Conservation (phyloP, 2,888 invertebrate genomes). For the Stenchaetothrips biformis region DNA sequence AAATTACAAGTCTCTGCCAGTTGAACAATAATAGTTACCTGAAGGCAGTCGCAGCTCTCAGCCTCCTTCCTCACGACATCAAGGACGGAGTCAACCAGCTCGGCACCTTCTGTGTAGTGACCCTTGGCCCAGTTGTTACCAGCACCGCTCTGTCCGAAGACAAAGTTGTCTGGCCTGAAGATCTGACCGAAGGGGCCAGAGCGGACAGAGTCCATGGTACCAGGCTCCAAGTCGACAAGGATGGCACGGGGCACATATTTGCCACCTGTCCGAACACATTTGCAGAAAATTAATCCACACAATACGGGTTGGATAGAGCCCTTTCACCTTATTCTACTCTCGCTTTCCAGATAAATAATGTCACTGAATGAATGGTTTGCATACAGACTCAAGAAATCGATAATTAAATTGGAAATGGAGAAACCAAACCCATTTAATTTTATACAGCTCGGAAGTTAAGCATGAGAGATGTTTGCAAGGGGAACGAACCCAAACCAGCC, state of each 20-base stretch:
- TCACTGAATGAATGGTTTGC: not conserved
- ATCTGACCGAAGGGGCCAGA: conserved; percentile 64
- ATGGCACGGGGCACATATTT: conserved; percentile 64
- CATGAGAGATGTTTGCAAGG: not conserved
- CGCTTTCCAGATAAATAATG: not conserved
- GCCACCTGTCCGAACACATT: conserved; percentile 47
- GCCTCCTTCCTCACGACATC: conserved; percentile 51
- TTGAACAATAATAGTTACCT: conserved; percentile 42
- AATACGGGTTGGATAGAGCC: not conserved
- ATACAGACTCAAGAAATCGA: too few relatives aligned
- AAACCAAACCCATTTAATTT: not conserved
- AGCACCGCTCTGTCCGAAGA: conserved; percentile 54
- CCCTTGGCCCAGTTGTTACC: conserved; percentile 54
- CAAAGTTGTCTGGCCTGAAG: conserved; percentile 65
- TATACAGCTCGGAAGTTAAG: not conserved
- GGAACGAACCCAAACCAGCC: not conserved
- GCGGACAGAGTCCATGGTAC: conserved; percentile 66
- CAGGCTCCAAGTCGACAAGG: conserved; percentile 63
- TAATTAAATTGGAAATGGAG: not conserved
- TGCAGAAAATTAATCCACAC: conserved; percentile 18
- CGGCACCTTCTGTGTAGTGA: conserved; percentile 60
- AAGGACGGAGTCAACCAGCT: conserved; percentile 53
- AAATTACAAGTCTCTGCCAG: not conserved
- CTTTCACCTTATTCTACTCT: not conserved
- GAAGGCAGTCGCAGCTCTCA: conserved; percentile 58